Evolutionary conservation across 2,113 vertebrate species (phyloP).

Genomic region (Syngnathus floridae): DNA sequence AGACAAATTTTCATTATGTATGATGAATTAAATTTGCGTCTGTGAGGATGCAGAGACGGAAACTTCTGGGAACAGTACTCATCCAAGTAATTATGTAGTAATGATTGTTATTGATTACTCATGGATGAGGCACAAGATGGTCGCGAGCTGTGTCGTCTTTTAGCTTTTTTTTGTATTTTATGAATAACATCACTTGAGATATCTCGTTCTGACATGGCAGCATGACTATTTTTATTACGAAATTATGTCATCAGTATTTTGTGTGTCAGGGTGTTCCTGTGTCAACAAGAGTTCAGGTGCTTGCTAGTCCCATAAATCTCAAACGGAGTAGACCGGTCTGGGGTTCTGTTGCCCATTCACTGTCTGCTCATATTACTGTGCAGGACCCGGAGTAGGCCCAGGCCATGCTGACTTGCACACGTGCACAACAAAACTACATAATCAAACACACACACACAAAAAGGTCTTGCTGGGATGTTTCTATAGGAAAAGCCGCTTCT

Average conservation of each 20-base stretch:
- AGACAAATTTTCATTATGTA: not conserved
- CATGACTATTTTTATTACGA: conserved; percentile 2
- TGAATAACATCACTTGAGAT: not conserved
- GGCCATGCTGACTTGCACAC: conserved; percentile 22
- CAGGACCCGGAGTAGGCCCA: conserved; percentile 56
- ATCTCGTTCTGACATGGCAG: not conserved
- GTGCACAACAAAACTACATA: conserved; percentile 12
- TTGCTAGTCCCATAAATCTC: conserved; percentile 54
- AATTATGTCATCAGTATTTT: not conserved
- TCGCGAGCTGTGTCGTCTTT: not conserved
- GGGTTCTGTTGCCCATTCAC: conserved; percentile 59
- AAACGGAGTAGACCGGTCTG: conserved; percentile 55
- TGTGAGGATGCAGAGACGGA: conserved; percentile 2
- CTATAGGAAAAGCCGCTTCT: conserved; percentile 12
- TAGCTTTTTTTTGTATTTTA: not conserved
- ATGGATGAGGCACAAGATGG: conserved; percentile 8
- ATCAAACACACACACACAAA: conserved; percentile 5
- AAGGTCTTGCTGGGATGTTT: conserved; percentile 30
- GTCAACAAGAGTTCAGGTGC: conserved; percentile 48
- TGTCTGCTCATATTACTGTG: conserved; percentile 62
- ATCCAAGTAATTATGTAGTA: conserved; percentile 5
- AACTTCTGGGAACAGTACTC: conserved; percentile 6
- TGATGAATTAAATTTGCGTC: conserved; percentile 4
- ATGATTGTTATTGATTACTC: conserved; percentile 7
- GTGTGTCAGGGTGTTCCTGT: not conserved